These are phyloP conservation scores for Microhierax caerulescens DNA, from an alignment of 2,797 vertebrate species.

Conservation along the genomic window DNA sequence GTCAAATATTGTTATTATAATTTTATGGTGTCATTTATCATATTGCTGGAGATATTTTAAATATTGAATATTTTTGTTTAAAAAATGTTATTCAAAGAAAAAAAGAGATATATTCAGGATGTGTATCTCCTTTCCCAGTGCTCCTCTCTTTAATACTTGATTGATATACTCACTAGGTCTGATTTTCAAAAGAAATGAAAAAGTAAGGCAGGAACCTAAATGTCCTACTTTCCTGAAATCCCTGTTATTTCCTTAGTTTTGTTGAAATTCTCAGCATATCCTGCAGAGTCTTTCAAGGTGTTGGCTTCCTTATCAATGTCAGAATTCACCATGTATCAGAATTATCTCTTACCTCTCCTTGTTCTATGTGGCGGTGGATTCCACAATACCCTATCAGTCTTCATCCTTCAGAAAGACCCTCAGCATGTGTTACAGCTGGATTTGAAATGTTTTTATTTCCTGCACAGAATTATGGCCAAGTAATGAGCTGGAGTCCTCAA, in stretches of 20 bases:
- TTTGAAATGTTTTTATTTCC: neutral
- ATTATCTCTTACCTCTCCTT: neutral
- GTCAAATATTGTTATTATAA: neutral
- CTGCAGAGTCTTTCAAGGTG: neutral
- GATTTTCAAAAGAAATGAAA: neutral
- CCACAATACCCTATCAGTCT: neutral
- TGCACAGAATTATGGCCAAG: neutral
- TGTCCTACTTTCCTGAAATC: neutral
- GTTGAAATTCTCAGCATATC: neutral
- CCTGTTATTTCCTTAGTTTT: neutral
- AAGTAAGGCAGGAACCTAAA: neutral
- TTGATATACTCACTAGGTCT: neutral
- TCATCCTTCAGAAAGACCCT: neutral
- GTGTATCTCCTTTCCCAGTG: neutral
- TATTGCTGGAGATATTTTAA: neutral
- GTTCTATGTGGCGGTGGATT: fast-evolving
- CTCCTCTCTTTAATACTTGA: neutral
- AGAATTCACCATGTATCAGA: neutral
- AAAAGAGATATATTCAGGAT: neutral
- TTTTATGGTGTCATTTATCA: neutral
- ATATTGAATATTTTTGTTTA: neutral
- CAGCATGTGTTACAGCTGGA: neutral
- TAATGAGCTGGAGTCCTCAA: fast-evolving
- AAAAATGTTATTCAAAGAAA: neutral
- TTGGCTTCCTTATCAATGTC: neutral